These are phyloP conservation scores for Loxodonta africana DNA, from an alignment of 2,113 vertebrate genomes.

Conservation along the genomic window DNA sequence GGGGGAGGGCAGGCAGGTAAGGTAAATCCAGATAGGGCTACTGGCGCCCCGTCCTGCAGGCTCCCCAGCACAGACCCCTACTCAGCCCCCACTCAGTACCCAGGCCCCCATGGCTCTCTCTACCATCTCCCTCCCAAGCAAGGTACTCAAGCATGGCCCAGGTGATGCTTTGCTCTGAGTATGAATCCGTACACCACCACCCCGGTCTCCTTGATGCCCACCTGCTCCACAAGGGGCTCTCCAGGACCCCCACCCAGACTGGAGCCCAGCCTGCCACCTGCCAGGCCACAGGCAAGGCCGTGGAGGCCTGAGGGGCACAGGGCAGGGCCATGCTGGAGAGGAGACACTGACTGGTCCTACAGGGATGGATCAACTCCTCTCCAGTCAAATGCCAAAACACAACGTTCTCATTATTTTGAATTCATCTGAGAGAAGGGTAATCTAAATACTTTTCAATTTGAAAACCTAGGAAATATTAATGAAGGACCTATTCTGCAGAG, in stretches of 20 bases:
- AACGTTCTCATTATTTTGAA: accelerated
- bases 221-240: not conserved
- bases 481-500: not conserved
- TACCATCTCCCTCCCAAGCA: not conserved
- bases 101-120: not conserved
- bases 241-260: not conserved
- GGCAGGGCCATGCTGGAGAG: not conserved
- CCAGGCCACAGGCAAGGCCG: not conserved
- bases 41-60: not conserved
- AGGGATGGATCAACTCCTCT: too few relatives aligned
- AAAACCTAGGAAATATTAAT: not conserved
- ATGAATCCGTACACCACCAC: not conserved
- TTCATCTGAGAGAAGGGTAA: not conserved
- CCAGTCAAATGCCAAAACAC: not conserved
- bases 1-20: not conserved
- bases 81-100: not conserved
- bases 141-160: not conserved
- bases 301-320: not conserved
- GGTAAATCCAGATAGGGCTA: not conserved
- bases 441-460: not conserved
- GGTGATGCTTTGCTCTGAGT: not conserved
- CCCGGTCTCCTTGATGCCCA: not conserved
- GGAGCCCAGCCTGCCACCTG: not conserved
- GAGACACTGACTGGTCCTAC: not conserved
- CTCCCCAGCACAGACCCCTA: accelerated